These are phyloP conservation scores for Drosophila azteca DNA, from an alignment of 1,140 invertebrate genomes.

Conservation along the genomic window DNA sequence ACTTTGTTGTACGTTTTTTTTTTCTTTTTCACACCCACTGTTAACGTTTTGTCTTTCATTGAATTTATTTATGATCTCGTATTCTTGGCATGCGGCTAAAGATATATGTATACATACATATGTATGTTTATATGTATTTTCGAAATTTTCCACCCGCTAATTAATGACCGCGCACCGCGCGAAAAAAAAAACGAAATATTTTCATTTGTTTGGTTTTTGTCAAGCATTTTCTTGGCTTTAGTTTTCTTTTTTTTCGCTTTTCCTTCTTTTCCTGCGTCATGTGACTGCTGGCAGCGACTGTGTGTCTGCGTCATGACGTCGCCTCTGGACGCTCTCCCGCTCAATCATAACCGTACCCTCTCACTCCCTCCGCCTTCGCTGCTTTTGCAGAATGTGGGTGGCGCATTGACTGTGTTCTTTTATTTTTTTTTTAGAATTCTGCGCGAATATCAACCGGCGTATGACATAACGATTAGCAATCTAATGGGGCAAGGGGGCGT, in stretches of 20 bases:
- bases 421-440: slow-evolving; percentile 17
- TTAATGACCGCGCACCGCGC: slow-evolving; percentile 34
- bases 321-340: slow-evolving; percentile 21
- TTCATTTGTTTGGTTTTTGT: slow-evolving; percentile 47
- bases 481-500: slow-evolving; percentile 15
- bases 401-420: not conserved
- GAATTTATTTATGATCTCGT: slow-evolving; percentile 30
- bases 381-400: slow-evolving; percentile 27
- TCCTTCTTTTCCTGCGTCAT: slow-evolving; percentile 62
- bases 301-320: slow-evolving; percentile 74
- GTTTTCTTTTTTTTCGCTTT: slow-evolving; percentile 11
- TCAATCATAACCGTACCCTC: slow-evolving; percentile 5
- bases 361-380: not conserved
- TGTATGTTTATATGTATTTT: slow-evolving; percentile 19
- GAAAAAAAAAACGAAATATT: slow-evolving; percentile 40
- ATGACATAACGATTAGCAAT: slow-evolving; percentile 53
- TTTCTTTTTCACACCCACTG: not conserved
- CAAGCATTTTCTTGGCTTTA: slow-evolving; percentile 8
- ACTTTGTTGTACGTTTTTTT: not conserved
- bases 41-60: not conserved
- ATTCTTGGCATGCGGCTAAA: slow-evolving; percentile 45
- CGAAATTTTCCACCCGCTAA: slow-evolving; percentile 68
- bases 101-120: not conserved
- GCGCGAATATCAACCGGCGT: slow-evolving; percentile 23
- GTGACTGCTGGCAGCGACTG: slow-evolving; percentile 43